Percentiles rank a stretch among this genome's conserved stretches.
phyloP scores from a whole-genome alignment of 2,888 invertebrate species.

The Chrysotoxum bicinctum region DNA sequence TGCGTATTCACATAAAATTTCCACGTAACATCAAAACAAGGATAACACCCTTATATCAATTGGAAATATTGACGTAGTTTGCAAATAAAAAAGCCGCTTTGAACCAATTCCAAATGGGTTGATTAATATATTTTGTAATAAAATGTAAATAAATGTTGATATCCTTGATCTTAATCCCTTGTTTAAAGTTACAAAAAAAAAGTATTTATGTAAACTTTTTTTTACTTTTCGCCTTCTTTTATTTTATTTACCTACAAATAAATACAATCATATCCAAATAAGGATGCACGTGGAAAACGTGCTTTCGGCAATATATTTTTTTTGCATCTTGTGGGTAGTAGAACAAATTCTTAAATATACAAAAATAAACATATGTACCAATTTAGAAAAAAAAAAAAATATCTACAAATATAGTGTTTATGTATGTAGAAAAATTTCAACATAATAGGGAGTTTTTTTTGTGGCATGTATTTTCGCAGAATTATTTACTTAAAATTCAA shows the following conservation, averaged over 20 bases:
- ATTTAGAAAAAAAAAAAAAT: not conserved
- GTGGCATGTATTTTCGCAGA: not conserved
- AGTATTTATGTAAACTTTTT: not conserved
- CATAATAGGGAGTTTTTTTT: not conserved
- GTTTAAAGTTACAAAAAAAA: not conserved
- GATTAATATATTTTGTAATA: no score
- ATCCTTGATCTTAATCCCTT: not conserved
- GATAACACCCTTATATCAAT: no score
- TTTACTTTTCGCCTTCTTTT: no score
- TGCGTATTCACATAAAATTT: no score
- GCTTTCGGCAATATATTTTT: not conserved
- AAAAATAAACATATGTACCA: not conserved
- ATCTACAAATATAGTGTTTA: no score
- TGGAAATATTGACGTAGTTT: no score
- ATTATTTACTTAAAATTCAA: not conserved
- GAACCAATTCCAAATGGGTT: no score
- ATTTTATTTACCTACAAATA: not conserved
- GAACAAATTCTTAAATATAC: not conserved
- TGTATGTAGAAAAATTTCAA: not conserved
- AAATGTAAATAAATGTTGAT: no score
- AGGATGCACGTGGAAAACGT: conserved; percentile 7
- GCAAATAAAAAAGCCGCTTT: no score
- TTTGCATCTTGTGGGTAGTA: not conserved
- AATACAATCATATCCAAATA: not conserved
- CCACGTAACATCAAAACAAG: no score